Conservation (phyloP, 2,797 vertebrate genomes). For the Pipistrellus pipistrellus region DNA sequence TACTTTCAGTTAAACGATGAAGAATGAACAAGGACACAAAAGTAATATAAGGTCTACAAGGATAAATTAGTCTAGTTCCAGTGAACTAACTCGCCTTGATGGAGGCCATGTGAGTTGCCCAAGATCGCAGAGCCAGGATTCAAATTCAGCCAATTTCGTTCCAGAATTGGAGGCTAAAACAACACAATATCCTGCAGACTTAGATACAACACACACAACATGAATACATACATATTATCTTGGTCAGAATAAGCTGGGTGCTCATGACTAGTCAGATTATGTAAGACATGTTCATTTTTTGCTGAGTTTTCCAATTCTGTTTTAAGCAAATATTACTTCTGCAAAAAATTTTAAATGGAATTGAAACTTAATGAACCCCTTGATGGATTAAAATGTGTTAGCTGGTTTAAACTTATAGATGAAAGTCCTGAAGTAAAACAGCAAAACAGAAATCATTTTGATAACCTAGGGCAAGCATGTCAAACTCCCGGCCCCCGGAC, state of each 20-base stretch:
- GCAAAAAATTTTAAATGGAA: background rate
- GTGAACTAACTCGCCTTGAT: background rate
- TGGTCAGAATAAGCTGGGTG: background rate
- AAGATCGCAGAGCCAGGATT: background rate
- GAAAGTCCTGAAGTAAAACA: background rate
- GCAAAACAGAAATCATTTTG: background rate
- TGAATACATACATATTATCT: background rate
- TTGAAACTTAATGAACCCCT: background rate
- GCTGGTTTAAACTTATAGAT: background rate
- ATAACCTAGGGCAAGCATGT: too few relatives aligned
- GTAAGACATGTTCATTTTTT: background rate
- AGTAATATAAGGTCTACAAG: background rate
- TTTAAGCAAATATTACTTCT: conserved; percentile 47
- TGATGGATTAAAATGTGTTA: conserved; percentile 19
- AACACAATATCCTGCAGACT: background rate
- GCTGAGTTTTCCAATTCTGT: conserved; percentile 13
- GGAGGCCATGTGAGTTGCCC: background rate
- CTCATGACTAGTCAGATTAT: background rate
- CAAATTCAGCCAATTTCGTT: background rate
- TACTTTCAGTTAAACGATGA: conserved; percentile 10
- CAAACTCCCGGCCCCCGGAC: too few relatives aligned
- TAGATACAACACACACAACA: background rate
- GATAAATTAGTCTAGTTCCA: background rate
- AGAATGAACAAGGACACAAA: background rate
- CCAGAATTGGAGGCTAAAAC: background rate